Evolutionary conservation across 2,113 vertebrate species (phyloP).

Genomic region (Sula dactylatra): DNA sequence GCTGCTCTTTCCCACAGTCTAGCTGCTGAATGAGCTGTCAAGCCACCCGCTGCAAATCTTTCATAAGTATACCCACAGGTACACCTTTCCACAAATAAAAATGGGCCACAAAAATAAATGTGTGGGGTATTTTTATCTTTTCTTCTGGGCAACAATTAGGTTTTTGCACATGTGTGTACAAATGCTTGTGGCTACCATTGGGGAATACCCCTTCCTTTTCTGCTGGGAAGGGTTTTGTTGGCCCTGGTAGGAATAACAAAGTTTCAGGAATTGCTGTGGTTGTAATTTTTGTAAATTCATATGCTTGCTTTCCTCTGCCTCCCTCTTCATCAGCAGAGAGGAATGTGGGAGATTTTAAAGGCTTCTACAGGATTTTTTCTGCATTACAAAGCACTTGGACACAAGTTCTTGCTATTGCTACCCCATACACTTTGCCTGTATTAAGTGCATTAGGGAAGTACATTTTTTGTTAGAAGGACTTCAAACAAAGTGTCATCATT

Average conservation of each 20-base stretch:
- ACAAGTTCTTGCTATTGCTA: neutral
- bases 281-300: neutral
- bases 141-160: neutral
- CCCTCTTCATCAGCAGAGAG: neutral
- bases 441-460: neutral
- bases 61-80: neutral
- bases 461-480: neutral
- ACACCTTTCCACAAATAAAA: neutral
- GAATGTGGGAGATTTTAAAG: neutral
- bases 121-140: neutral
- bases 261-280: neutral
- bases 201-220: neutral
- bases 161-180: neutral
- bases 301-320: neutral
- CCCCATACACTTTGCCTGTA: neutral
- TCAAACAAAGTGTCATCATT: neutral
- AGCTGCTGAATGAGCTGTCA: neutral
- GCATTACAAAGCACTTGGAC: neutral
- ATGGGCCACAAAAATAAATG: neutral
- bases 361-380: neutral
- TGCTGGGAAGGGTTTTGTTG: neutral
- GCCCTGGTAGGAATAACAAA: neutral
- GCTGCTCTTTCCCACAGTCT: neutral
- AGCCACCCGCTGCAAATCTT: neutral
- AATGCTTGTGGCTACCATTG: neutral